Evolutionary conservation across 2,113 vertebrate species (phyloP).

Genomic region (Cavia aperea): DNA sequence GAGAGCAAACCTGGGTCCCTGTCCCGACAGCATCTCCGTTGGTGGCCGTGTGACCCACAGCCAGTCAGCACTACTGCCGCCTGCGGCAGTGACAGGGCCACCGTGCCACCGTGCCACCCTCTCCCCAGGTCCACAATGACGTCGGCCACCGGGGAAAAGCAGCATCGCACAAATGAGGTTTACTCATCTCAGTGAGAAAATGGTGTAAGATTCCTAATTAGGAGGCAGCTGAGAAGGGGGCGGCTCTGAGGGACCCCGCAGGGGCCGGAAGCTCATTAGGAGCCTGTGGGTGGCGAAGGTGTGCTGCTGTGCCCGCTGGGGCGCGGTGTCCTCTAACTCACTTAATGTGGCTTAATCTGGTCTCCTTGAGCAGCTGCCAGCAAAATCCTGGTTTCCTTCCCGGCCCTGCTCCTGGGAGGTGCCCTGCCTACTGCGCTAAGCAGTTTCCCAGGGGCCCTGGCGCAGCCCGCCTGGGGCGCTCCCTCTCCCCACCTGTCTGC

Average conservation of each 20-base stretch:
- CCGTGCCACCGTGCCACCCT: fast-evolving
- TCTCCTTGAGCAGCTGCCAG: not conserved
- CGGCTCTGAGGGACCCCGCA: fast-evolving
- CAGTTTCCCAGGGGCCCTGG: not conserved
- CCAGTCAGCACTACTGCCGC: not conserved
- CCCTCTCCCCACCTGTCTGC: not conserved
- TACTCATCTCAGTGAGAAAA: fast-evolving
- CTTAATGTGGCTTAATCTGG: not conserved
- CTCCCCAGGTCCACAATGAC: fast-evolving
- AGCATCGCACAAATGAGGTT: fast-evolving
- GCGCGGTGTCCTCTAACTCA: not conserved
- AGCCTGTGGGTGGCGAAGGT: not conserved
- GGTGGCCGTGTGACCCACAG: not conserved
- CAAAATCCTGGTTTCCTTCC: not conserved
- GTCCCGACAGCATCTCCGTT: not conserved
- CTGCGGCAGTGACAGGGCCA: fast-evolving
- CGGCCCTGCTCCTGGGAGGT: not conserved
- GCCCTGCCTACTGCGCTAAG: not conserved
- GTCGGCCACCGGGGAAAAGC: not conserved
- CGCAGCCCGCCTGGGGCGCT: not conserved
- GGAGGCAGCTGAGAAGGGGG: fast-evolving
- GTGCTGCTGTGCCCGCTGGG: not conserved
- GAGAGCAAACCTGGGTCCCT: fast-evolving
- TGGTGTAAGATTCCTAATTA: not conserved
- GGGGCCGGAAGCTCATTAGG: fast-evolving